Evolutionary conservation across 1,140 invertebrate genomes (phyloP), one percentile per base, ranked within the genome.

Genomic region (Danaus melanippus): DNA sequence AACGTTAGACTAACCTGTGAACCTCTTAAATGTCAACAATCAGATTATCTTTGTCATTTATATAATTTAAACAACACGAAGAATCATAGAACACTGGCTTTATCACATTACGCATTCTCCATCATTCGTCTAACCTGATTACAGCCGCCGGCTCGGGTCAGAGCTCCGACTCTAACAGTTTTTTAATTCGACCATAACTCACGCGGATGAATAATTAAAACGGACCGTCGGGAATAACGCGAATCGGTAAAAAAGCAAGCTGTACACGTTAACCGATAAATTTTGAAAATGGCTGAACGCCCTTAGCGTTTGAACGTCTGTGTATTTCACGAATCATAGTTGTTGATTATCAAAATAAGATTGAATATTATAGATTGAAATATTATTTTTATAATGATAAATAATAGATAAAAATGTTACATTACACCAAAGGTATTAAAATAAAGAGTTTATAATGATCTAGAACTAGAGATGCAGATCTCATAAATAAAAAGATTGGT

Each of bases 151-250:
- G 75, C 74, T 75, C 53, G 57, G 51, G 47, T 78, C 77, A 73
- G 80, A 32, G 21, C 21, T 83, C 76, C 78, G 76, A 79, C 77
- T 85, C 81, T 88, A 87, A 88, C 85, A 88, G 85, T 88, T 87
- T 88, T 88, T 88, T 88, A 88, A 88, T 88, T 87, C 81, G 86
- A 84, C 85, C 86, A 88, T 88, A 88, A 88, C 86, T 88, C 86
- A 88, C 70, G 74, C 71, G 71, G 66, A 79, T 88, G 85, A 88
- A 88, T 88, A 88, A 88, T 88, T 87, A 86, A 88, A 82, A 77
- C 74, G 74, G 72, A 74, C 62, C 71, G 75, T 61, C 67, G 74
- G 74, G 70, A 78, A 79, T 74, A 72, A 76, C 79, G 70, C 73
- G 70, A 79, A 67, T 60, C 70, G 69, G 71, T 71, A 83, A 85